A percentile compares a stretch with the other conserved stretches of the same genome.
These are phyloP conservation scores for Sprattus sprattus DNA, from an alignment of 2,113 vertebrate species.

Conservation along the genomic window DNA sequence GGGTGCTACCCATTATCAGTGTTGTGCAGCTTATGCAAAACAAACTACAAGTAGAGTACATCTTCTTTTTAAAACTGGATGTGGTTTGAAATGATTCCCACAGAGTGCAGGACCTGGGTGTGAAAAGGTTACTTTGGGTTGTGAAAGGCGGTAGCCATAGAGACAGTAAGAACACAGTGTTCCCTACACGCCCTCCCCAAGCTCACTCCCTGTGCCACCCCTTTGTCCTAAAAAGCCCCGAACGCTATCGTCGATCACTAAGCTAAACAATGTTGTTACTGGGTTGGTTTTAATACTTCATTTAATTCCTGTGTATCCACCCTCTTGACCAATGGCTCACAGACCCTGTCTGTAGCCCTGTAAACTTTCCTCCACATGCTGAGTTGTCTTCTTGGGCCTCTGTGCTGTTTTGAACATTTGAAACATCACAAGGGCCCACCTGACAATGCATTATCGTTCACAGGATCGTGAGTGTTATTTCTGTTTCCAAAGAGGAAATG, in stretches of 20 bases:
- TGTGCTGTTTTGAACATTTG: neutral
- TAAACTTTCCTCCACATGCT: neutral
- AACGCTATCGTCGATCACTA: neutral
- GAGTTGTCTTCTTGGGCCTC: neutral
- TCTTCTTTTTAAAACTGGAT: conserved; percentile 8
- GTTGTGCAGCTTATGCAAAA: neutral
- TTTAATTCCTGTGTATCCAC: neutral
- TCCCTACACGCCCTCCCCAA: neutral
- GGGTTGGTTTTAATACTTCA: neutral
- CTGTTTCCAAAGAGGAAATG: conserved; percentile 11
- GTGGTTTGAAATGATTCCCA: conserved; percentile 4
- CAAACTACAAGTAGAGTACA: neutral
- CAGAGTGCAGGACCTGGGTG: neutral
- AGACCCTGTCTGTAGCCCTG: neutral
- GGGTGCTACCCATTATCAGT: neutral
- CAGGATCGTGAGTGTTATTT: neutral
- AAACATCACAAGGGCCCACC: neutral
- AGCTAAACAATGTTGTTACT: neutral
- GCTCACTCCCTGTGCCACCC: conserved; percentile 3
- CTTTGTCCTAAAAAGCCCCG: neutral
- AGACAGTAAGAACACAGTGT: neutral
- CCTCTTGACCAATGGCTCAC: neutral
- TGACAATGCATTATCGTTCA: neutral
- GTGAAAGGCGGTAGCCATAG: neutral
- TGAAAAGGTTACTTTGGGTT: neutral